Conservation (phyloP, 2,888 invertebrate genomes). For the Colostygia pectinataria region DNA sequence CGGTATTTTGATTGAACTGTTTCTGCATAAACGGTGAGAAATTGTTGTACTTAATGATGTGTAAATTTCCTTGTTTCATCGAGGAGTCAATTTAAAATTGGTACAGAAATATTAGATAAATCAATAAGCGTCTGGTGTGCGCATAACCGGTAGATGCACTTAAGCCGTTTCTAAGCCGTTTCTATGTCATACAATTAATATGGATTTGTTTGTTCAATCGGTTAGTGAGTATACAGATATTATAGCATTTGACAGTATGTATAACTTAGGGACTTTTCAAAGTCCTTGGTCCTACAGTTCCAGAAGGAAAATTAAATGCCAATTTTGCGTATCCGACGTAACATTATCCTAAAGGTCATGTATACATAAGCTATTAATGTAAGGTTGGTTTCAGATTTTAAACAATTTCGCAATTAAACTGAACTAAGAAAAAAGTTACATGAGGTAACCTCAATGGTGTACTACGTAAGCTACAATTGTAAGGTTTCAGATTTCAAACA, state of each 20-base stretch:
- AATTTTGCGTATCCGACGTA: neutral
- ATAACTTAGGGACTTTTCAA: no score
- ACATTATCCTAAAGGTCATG: constrained; percentile 2
- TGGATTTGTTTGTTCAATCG: constrained; percentile 2
- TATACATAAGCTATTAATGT: neutral
- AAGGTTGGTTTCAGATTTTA: neutral
- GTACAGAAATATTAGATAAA: constrained; percentile 3
- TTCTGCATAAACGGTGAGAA: neutral
- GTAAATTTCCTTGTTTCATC: neutral
- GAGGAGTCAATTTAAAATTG: constrained; percentile 8
- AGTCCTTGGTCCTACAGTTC: no score
- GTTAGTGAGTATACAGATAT: constrained; percentile 2
- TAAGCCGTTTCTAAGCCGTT: no score
- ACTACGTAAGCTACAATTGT: no score
- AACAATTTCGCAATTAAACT: constrained; percentile 18
- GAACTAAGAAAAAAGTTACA: constrained; percentile 13
- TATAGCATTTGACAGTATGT: constrained; percentile 1
- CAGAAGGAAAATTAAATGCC: constrained; percentile 7
- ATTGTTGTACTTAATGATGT: neutral
- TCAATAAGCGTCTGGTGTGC: constrained; percentile 12
- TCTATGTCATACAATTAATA: no score
- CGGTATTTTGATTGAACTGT: neutral
- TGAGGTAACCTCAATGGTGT: no score
- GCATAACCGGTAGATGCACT: constrained; percentile 4
- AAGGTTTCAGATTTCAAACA: constrained; percentile 12